Base-by-base conservation (phyloP, 2,888 invertebrate species). In the Corbicula japonica region DNA sequence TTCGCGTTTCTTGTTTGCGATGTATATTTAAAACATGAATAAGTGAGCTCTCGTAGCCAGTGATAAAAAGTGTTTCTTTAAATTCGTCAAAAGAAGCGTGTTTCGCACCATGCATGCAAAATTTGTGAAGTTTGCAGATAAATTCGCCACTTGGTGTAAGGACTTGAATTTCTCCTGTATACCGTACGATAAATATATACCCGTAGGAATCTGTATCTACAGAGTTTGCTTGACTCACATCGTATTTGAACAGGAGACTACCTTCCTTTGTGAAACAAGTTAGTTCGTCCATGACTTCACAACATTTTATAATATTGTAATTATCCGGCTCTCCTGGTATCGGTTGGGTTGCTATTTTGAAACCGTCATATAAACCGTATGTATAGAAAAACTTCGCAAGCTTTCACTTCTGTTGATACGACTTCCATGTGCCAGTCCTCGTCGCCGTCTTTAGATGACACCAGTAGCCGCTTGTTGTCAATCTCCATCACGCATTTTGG, bases 81-180 rank as follows among this genome's bases (percentile, higher is more conserved):
- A 18, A 10, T 6, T 54, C 30, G 32, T 54, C 32, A 3, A 54
- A 30, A 2, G 54, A 28, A 4, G 54, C 21, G n/a, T 32, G 32
- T 6, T 54, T 28, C 1, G n/a, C 23, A 18, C 15, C 18, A 8
- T 30, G 10, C 54, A 54, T 30, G n/a, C 2, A 15, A 1, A 4
- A 3, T 54, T 4, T 28, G 10, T 54, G 30, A n/a, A 54, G 12
- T 6, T 3, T 54, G 15, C 12, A 12, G 12, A 54, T 28, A 12
- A 28, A 54, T 2, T 12, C 10, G 6, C 54, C 54, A 8, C 32
- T 30, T 54, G 54, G 54, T 4, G 21, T 54, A 18, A 54, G 32
- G 5, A 54, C 30, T 54, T 54, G 30, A 54, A 54, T 28, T 28
- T 54, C 54, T 26, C 54, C 54, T 23, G 28, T n/a, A 30, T 54